Percentiles rank a stretch among this genome's conserved stretches.
Evolutionary conservation across 2,888 invertebrate species (phyloP).

Genomic region (Eupithecia subfuscata): DNA sequence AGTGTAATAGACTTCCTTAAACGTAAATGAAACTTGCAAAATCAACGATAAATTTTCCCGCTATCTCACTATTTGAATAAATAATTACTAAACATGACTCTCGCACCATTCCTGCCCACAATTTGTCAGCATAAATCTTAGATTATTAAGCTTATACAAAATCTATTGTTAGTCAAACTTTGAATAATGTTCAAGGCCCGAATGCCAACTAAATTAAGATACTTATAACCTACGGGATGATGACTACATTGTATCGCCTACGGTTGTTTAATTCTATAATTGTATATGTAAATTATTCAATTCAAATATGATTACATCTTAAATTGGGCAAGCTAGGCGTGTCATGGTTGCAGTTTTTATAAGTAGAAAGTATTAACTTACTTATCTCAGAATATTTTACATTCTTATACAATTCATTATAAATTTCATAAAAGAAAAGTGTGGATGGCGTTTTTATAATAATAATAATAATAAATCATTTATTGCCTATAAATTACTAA

Average conservation of each 20-base stretch:
- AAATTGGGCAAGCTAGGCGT: slow-evolving; percentile 13
- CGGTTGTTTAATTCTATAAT: slow-evolving; percentile 33
- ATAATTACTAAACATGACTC: slow-evolving; percentile 40
- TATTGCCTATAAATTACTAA: too few relatives aligned
- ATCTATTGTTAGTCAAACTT: slow-evolving; percentile 25
- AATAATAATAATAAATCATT: too few relatives aligned
- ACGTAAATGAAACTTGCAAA: slow-evolving; percentile 21
- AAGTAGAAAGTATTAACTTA: slow-evolving; percentile 25
- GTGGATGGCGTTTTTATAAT: too few relatives aligned
- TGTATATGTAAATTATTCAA: slow-evolving; percentile 29
- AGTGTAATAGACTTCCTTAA: slow-evolving; percentile 16
- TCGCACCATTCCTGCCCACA: slow-evolving; percentile 48
- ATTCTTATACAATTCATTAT: background rate
- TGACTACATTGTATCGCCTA: slow-evolving; percentile 38
- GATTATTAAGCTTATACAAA: slow-evolving; percentile 44
- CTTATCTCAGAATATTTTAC: slow-evolving; percentile 5
- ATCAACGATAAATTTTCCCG: slow-evolving; percentile 23
- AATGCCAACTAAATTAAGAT: slow-evolving; percentile 37
- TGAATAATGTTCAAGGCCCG: slow-evolving; percentile 60
- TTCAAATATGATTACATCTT: slow-evolving; percentile 30
- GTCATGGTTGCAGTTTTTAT: slow-evolving; percentile 28
- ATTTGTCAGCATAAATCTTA: slow-evolving; percentile 55
- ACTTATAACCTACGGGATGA: slow-evolving; percentile 17
- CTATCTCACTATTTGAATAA: slow-evolving; percentile 36
- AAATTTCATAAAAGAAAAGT: background rate